Evolutionary conservation across 2,888 invertebrate species (phyloP).

Genomic region (Creontiades dilutus): DNA sequence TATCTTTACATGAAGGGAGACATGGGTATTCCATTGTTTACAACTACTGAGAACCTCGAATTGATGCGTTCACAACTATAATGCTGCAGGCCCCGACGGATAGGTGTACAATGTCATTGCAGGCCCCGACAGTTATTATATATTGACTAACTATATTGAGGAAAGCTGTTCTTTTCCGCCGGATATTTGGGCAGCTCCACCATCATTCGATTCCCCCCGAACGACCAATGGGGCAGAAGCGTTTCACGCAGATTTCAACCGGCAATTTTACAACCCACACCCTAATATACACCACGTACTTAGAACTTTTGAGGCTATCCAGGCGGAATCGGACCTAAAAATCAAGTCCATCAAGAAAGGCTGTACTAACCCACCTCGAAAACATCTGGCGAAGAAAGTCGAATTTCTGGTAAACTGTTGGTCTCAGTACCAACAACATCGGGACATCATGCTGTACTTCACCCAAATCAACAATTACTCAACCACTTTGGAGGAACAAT

Average conservation of each 20-base stretch:
- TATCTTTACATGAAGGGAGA: slow-evolving; percentile 5
- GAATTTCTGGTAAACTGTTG: slow-evolving; percentile 45
- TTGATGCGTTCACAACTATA: too few species aligned
- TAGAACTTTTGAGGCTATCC: slow-evolving; percentile 21
- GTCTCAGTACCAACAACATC: slow-evolving; percentile 9
- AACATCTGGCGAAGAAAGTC: slow-evolving; percentile 48
- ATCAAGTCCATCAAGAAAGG: slow-evolving; percentile 45
- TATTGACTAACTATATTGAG: too few species aligned
- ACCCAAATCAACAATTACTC: slow-evolving; percentile 54
- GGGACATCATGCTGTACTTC: slow-evolving; percentile 42
- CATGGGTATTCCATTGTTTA: slow-evolving; percentile 1
- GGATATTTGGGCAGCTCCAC: slow-evolving; percentile 16
- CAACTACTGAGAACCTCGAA: too few species aligned
- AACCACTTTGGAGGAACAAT: slow-evolving; percentile 45
- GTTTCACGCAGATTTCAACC: slow-evolving; percentile 40
- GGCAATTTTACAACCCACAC: slow-evolving; percentile 33
- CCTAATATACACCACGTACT: slow-evolving; percentile 35
- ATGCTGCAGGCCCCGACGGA: too few species aligned
- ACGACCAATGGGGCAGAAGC: slow-evolving; percentile 38
- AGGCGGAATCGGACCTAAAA: slow-evolving; percentile 41
- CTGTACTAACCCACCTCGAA: not conserved
- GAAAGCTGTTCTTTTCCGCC: slow-evolving; percentile 38
- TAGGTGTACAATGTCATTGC: too few species aligned
- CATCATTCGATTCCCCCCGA: not conserved
- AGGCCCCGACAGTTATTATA: too few species aligned